Base-by-base conservation (phyloP, 1,140 invertebrate species). In the Drosophila tristis region DNA sequence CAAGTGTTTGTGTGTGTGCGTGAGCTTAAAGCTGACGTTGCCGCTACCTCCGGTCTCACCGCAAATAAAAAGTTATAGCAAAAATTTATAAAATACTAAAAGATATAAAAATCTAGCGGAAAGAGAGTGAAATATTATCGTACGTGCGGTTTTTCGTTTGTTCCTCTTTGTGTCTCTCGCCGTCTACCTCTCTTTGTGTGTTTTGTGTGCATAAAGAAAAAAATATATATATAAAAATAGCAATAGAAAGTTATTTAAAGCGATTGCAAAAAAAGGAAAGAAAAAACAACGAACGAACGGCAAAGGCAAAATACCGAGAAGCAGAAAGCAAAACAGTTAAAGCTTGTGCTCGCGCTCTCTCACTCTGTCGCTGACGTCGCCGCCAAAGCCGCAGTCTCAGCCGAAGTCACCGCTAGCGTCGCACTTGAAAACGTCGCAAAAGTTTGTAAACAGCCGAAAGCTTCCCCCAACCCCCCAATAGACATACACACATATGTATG, bases 371-470 rank as follows among this genome's bases (percentile, higher is more conserved):
- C 53, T 57, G 44, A 48, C 60, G 44, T 70, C 55, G 49, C 82
- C 64, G 66, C 63, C 49, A 45, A 39, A 58, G 65, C 42, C 53
- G 66, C 25, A 47, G 50, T 49, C 57, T 43, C 49, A 58, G 67
- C 62, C 53, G 65, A 25, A 47, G 50, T 49, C 57, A 53, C 59
- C 43, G 55, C 25, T 26, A 31, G 72, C 76, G 65, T 81, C 84
- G 84, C 84, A 89, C 72, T 89, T 89, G 79, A 84, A 86, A 87
- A 84, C 75, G 84, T 87, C 84, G 85, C 84, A 87, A 87, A 87
- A 87, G 84, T 89, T 87, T 87, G 84, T 87, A 87, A 87, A 87
- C 84, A 85, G 72, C 80, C 74, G 58, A 85, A 85, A 85, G 80
- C 80, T 79, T 58, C 49, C 39, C 26, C 35, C 35, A 39, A 2